Conservation (phyloP, 1,140 invertebrate genomes). For the Heliconius congener region DNA sequence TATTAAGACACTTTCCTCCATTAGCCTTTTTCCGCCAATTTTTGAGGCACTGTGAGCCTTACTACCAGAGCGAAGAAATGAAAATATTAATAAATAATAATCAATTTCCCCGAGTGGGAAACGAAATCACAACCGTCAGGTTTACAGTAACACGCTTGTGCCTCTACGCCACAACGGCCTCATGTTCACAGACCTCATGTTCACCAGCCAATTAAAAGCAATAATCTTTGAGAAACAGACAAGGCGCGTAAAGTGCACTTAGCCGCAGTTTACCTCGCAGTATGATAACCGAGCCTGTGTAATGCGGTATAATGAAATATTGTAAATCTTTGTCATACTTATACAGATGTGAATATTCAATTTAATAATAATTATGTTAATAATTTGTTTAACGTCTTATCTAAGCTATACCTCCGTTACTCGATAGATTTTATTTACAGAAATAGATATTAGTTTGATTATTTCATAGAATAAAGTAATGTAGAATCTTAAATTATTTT, state of each 20-base stretch:
- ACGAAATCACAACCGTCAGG: no score
- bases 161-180: no score
- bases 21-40: no score
- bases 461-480: no score
- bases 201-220: not conserved
- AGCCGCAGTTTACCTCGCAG: conserved; percentile 33
- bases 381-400: not conserved
- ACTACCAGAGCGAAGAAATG: no score
- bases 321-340: conserved; percentile 33
- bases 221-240: conserved; percentile 21
- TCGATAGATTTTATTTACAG: not conserved
- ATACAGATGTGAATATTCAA: not conserved
- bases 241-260: conserved; percentile 30
- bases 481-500: no score
- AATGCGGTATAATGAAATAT: conserved; percentile 33
- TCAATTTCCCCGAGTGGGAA: no score
- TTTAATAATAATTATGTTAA: not conserved
- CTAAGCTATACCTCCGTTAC: not conserved
- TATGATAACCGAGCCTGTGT: conserved; percentile 34
- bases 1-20: no score
- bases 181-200: no score
- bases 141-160: no score
- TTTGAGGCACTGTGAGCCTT: no score
- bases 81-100: no score
- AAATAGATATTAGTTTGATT: not conserved